Evolutionary conservation across 2,888 invertebrate genomes (phyloP).

Genomic region (Venusia cambrica): DNA sequence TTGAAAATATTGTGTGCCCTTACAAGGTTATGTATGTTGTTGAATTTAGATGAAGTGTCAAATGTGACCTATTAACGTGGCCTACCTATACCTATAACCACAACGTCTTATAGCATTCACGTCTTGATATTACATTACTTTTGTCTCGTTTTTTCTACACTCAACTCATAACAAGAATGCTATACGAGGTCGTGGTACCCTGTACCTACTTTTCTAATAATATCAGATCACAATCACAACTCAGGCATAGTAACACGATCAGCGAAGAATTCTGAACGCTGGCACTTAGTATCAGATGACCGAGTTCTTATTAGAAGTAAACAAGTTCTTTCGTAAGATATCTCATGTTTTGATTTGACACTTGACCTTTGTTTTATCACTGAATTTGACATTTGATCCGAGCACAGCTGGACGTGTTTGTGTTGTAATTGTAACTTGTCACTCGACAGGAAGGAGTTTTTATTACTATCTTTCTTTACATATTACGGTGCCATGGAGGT

Average conservation of each 20-base stretch:
- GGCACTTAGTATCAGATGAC: conserved; percentile 51
- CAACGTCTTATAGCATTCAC: too few species aligned
- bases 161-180: too few species aligned
- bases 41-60: too few species aligned
- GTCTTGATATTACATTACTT: too few species aligned
- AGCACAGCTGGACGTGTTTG: conserved; percentile 39
- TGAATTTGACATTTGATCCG: conserved; percentile 53
- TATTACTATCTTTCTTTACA: conserved; percentile 1
- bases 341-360: conserved; percentile 55
- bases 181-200: too few species aligned
- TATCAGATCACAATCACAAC: conserved; percentile 1
- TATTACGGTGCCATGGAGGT: too few species aligned
- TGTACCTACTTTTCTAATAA: too few species aligned
- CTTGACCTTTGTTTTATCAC: conserved; percentile 50
- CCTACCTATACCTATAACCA: too few species aligned
- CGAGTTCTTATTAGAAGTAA: conserved; percentile 57
- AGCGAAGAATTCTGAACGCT: conserved; percentile 31
- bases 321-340: conserved; percentile 48
- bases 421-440: conserved; percentile 6
- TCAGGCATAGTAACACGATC: conserved; percentile 1
- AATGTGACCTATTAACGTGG: too few species aligned
- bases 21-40: too few species aligned
- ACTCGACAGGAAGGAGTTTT: conserved; percentile 1
- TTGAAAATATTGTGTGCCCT: too few species aligned
- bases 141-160: too few species aligned